Percentiles rank a stretch among this genome's conserved stretches.
phyloP scores from a whole-genome alignment of 92 coral and sea anemone species.

The Ricordea florida region DNA sequence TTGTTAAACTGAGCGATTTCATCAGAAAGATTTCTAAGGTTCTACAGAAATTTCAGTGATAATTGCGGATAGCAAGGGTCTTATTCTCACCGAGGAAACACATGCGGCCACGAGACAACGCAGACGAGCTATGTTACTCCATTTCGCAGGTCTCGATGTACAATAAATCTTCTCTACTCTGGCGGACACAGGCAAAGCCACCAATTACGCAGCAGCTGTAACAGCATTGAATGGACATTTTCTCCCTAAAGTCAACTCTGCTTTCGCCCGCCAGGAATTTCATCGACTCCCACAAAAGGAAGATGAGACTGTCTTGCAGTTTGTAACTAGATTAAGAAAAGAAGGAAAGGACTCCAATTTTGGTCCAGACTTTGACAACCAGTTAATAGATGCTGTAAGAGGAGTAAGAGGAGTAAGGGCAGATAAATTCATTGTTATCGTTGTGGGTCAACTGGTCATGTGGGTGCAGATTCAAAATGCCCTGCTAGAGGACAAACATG shows the following conservation, averaged over 20 bases:
- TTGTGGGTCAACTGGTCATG: too few species aligned
- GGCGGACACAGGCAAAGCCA: constrained; percentile 34
- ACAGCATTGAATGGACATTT: constrained; percentile 45
- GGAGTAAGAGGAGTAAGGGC: too few species aligned
- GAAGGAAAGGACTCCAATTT: constrained; percentile 38
- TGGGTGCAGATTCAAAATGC: too few species aligned
- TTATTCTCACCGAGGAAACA: constrained; percentile 16
- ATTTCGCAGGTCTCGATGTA: constrained; percentile 33
- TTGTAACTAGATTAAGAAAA: constrained; percentile 23
- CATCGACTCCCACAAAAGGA: constrained; percentile 13
- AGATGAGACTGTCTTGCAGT: constrained; percentile 30
- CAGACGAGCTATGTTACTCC: constrained; percentile 36
- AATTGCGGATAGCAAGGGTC: constrained; percentile 41
- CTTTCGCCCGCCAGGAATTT: constrained; percentile 25
- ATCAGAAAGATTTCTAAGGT: too few species aligned
- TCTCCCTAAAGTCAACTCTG: constrained; percentile 29
- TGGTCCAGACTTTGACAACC: constrained; percentile 40
- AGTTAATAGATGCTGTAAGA: constrained; percentile 36
- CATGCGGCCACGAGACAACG: constrained; percentile 21
- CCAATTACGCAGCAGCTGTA: constrained; percentile 38
- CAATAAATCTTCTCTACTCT: constrained; percentile 50
- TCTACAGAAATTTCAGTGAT: too few species aligned
- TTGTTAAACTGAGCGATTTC: too few species aligned
- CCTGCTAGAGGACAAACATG: too few species aligned
- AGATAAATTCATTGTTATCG: too few species aligned